Evolutionary conservation across 1,140 invertebrate genomes (phyloP), one percentile per base, ranked within the genome.

Genomic region (Drosophila seguyi): DNA sequence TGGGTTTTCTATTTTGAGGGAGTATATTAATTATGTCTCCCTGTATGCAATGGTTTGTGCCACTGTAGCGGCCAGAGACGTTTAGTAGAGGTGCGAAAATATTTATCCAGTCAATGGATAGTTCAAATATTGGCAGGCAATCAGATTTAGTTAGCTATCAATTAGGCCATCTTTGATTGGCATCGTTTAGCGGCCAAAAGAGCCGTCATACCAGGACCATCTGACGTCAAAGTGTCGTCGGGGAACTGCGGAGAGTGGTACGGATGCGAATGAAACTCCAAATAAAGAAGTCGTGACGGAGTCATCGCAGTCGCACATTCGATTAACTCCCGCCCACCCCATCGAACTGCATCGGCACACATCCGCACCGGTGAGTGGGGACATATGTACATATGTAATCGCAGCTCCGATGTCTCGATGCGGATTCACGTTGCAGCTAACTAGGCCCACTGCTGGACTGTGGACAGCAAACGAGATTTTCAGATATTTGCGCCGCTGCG

Each of bases 101-200:
- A 53, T 69, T 83, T 79, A 74, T 34, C 39, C 56, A 41, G 42
- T 72, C 48, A 87, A 86, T 79, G 45, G 50, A 29, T 58, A 36
- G 59, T 39, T 58, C 41, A 79, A 83, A 87, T 86, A 76, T 86
- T 86, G 71, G 58, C 27, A 62, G 65, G 45, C 69, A 79, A 87
- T 87, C 73, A 52, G 78, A 61, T 75, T 59, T 20, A 86, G 69
- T 85, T 87, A 85, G 75, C 66, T 58, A 48, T 50, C 66, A 67
- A 68, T 75, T 74, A 67, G 63, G 42, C 41, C 36, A 60, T 55
- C 20, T 22, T 20, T 22, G 67, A 31, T 47, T 53, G 57, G 39
- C 57, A 25, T 22, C 27, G 45, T 58, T 58, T 48, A 48, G 18
- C n/a, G 11, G 22, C 4, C 31, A 36, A 31, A n/a, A 50, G 68